A percentile compares a stretch with the other conserved stretches of the same genome.
Evolutionary conservation across 2,797 vertebrate species (phyloP).

Genomic region (Limosa lapponica): DNA sequence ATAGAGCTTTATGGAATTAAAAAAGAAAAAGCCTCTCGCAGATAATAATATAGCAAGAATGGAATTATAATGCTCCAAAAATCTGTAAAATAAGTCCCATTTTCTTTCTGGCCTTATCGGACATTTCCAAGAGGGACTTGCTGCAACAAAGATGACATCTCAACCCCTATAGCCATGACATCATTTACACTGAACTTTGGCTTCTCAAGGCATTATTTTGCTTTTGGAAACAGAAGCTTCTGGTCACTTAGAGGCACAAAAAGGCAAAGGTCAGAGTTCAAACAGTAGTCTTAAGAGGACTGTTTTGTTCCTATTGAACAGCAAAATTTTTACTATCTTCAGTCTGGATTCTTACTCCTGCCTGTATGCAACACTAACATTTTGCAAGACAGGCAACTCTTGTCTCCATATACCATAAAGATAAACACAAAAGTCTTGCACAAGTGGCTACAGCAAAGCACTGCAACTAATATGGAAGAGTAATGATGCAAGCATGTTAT

Average conservation of each 20-base stretch:
- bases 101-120: background rate
- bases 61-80: background rate
- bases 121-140: background rate
- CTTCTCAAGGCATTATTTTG: background rate
- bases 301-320: background rate
- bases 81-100: background rate
- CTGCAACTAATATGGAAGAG: background rate
- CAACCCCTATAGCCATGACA: background rate
- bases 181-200: background rate
- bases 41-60: background rate
- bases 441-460: background rate
- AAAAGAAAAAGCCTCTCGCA: background rate
- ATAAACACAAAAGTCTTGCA: background rate
- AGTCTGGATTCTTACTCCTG: background rate
- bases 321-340: background rate
- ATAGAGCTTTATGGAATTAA: conserved; percentile 10
- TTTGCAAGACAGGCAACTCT: background rate
- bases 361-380: background rate
- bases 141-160: background rate
- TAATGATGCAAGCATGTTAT: background rate
- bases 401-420: background rate
- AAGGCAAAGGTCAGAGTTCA: background rate
- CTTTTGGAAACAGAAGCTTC: background rate
- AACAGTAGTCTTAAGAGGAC: background rate
- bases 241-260: background rate